These are phyloP conservation scores for Cerastis leucographa DNA, from an alignment of 2,888 invertebrate species.

Conservation along the genomic window DNA sequence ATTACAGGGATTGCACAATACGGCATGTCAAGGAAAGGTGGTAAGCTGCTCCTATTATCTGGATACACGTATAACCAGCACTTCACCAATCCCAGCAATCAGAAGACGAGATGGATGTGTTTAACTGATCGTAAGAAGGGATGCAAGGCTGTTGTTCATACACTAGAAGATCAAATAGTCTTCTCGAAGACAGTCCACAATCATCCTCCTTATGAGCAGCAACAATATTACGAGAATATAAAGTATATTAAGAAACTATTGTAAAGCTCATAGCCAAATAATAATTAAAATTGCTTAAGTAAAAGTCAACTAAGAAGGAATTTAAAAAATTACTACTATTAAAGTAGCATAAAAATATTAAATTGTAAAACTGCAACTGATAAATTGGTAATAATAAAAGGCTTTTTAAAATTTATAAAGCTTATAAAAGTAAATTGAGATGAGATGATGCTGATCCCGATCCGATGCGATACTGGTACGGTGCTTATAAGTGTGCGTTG, in stretches of 20 bases:
- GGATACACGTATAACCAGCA: background rate
- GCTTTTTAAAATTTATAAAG: too few species aligned
- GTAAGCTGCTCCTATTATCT: slow-evolving; percentile 10
- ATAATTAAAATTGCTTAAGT: too few species aligned
- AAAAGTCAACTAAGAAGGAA: too few species aligned
- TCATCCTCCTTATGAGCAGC: slow-evolving; percentile 24
- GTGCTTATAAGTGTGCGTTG: background rate
- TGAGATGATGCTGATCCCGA: too few species aligned
- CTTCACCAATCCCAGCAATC: slow-evolving; percentile 4
- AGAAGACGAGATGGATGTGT: slow-evolving; percentile 22
- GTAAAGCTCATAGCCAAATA: too few species aligned
- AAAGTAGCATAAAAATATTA: too few species aligned
- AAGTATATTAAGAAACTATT: too few species aligned
- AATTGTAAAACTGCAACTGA: too few species aligned
- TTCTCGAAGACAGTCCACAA: slow-evolving; percentile 35
- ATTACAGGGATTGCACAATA: slow-evolving; percentile 15
- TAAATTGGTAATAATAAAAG: too few species aligned
- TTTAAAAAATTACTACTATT: too few species aligned
- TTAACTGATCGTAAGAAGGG: slow-evolving; percentile 19
- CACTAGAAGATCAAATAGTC: slow-evolving; percentile 40
- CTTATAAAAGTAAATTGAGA: too few species aligned
- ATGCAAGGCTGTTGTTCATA: slow-evolving; percentile 38
- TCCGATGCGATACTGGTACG: background rate
- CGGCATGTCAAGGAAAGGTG: slow-evolving; percentile 10
- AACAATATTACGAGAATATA: background rate